Conservation (phyloP, 2,888 invertebrate species). For the Dasysyrphus albostriatus region DNA sequence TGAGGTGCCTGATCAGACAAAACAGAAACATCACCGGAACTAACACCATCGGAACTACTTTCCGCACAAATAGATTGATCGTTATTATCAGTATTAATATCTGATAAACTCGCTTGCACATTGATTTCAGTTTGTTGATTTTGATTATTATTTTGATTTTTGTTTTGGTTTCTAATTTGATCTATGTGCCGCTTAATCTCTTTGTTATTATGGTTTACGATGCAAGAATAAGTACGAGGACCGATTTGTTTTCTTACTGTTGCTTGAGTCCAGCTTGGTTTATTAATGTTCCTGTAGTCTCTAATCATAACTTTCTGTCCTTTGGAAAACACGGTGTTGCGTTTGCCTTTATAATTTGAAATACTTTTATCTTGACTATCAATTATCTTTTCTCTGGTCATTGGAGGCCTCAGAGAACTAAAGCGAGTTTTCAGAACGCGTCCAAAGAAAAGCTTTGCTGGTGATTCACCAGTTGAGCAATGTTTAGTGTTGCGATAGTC, state of each 20-base stretch:
- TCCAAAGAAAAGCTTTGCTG: slow-evolving; percentile 60
- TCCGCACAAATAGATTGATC: not conserved
- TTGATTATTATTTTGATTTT: not conserved
- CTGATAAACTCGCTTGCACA: not conserved
- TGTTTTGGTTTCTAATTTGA: slow-evolving; percentile 30
- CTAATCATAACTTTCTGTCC: slow-evolving; percentile 61
- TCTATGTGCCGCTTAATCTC: slow-evolving; percentile 39
- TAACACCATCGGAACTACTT: not conserved
- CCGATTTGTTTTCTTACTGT: slow-evolving; percentile 59
- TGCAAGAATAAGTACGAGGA: slow-evolving; percentile 49
- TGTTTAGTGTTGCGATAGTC: slow-evolving; percentile 65
- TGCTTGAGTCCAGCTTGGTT: slow-evolving; percentile 67
- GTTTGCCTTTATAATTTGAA: slow-evolving; percentile 52
- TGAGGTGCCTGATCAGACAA: slow-evolving; percentile 2
- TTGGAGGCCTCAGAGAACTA: slow-evolving; percentile 23
- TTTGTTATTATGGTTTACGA: slow-evolving; percentile 39
- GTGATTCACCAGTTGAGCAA: slow-evolving; percentile 64
- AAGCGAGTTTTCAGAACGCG: too few species aligned
- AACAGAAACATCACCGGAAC: not conserved
- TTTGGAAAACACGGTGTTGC: slow-evolving; percentile 34
- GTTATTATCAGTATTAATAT: not conserved
- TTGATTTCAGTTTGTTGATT: slow-evolving; percentile 13
- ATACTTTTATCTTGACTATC: slow-evolving; percentile 45
- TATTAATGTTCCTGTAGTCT: slow-evolving; percentile 69
- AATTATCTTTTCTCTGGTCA: slow-evolving; percentile 47